Base-by-base conservation (phyloP, 2,888 invertebrate species). In the Drosophila subquinaria region DNA sequence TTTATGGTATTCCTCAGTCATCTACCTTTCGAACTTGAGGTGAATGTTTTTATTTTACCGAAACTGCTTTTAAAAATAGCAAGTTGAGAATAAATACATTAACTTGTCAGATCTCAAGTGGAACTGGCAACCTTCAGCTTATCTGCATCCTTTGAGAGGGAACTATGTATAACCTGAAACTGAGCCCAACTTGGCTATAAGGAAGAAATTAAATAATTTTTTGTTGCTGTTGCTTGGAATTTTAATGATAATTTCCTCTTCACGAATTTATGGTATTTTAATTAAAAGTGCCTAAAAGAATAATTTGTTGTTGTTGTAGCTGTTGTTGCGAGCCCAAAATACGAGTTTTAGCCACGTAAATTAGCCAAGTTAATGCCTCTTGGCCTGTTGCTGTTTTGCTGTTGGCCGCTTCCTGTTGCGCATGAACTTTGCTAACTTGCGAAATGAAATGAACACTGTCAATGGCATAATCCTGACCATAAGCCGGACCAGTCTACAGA, bases 201-300 rank as follows among this genome's bases (percentile, higher is more conserved):
- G 77, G 79, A 77, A 77, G 77, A 78, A 77, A 77, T 77, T 77
- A 77, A 74, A 77, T 63, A 15, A 42, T 47, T 45, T 45, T 43
- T 65, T 62, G 52, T 35, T 66, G 76, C 50, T 33, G 57, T 55
- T 65, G 77, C 63, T 64, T 77, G 84, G 82, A 67, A 84, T 88
- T 82, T 84, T 84, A 88, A 84, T 88, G 89, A 85, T 85, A 84
- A 84, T 84, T 84, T 88, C 73, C 86, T 88, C 69, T 76, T 75
- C 84, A 84, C 84, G 88, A 84, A 84, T 84, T 84, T 88, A 84
- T 88, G 79, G 88, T 72, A 87, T 88, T 84, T 84, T 84, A 88
- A 84, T 88, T 84, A 84, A 84, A 84, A 88, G 69, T 74, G 81
- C 69, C 67, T 70, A 72, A 72, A 84, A 81, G 73, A 69, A 67